Conservation (phyloP, 1,140 invertebrate species). For the Papilio dardanus region DNA sequence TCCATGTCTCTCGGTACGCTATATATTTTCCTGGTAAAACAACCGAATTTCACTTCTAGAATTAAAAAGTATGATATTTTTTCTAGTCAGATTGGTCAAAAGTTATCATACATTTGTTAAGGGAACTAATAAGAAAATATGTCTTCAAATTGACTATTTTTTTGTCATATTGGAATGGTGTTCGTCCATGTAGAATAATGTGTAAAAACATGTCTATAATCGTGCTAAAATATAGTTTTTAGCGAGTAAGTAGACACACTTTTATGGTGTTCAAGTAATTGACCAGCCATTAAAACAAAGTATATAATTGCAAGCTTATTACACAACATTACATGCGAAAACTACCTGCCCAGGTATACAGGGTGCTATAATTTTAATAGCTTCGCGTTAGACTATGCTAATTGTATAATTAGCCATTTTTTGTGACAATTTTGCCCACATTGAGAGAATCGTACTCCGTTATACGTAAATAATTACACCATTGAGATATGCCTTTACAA, state of each 20-base stretch:
- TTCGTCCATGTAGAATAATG: no score
- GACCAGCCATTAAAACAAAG: slow-evolving; percentile 19
- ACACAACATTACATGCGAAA: slow-evolving; percentile 31
- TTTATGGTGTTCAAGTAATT: not conserved
- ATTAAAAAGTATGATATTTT: no score
- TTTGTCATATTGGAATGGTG: no score
- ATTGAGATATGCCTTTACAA: not conserved
- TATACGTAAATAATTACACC: not conserved
- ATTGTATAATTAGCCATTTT: slow-evolving; percentile 28
- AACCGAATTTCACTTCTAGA: no score
- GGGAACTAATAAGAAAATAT: not conserved
- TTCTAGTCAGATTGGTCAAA: no score
- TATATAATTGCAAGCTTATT: slow-evolving; percentile 31
- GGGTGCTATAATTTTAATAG: slow-evolving; percentile 35
- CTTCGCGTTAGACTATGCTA: not conserved
- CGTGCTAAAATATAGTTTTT: not conserved
- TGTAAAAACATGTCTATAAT: no score
- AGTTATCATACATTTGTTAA: not conserved
- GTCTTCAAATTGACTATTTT: no score
- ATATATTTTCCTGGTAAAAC: no score
- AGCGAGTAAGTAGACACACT: not conserved
- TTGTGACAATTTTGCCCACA: slow-evolving; percentile 7
- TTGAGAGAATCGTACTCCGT: not conserved
- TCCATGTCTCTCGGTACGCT: not conserved
- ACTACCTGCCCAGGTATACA: not conserved